phyloP scores from a whole-genome alignment of 2,797 vertebrate species.

The Cossypha caffra region DNA sequence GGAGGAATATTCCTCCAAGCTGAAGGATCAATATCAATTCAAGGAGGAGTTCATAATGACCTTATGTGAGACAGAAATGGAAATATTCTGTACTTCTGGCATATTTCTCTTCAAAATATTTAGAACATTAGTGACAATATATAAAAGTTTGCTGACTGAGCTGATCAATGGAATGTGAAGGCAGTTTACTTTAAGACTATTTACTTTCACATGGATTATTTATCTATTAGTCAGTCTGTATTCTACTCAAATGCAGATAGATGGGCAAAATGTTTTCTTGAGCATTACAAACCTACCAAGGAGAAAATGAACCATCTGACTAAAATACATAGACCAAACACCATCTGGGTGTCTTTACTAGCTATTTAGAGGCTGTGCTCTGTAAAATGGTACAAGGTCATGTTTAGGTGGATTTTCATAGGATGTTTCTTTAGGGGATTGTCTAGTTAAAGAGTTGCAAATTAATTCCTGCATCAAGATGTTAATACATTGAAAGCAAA shows the following conservation, averaged over 20 bases:
- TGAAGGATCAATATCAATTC: conserved; percentile 73
- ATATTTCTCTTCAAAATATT: conserved; percentile 78
- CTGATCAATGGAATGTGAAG: conserved; percentile 83
- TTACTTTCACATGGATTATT: conserved; percentile 80
- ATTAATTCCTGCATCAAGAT: conserved; percentile 71
- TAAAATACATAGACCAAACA: conserved; percentile 73
- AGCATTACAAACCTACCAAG: conserved; percentile 77
- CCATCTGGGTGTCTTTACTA: conserved; percentile 75
- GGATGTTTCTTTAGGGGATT: conserved; percentile 70
- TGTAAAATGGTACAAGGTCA: conserved; percentile 75
- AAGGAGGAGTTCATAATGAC: conserved; percentile 71
- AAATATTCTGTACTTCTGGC: conserved; percentile 69
- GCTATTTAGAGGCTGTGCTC: conserved; percentile 75
- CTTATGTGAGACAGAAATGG: conserved; percentile 68
- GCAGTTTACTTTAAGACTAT: conserved; percentile 81
- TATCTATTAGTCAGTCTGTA: conserved; percentile 82
- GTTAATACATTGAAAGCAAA: conserved; percentile 58
- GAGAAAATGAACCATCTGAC: conserved; percentile 80
- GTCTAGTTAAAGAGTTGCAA: conserved; percentile 58
- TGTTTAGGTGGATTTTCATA: conserved; percentile 66
- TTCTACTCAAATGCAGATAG: conserved; percentile 81
- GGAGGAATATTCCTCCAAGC: conserved; percentile 60
- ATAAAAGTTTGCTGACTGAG: conserved; percentile 80
- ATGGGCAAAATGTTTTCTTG: conserved; percentile 80
- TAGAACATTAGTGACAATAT: conserved; percentile 75